Conservation (phyloP, 2,797 vertebrate species). For the Luscinia megarhynchos region DNA sequence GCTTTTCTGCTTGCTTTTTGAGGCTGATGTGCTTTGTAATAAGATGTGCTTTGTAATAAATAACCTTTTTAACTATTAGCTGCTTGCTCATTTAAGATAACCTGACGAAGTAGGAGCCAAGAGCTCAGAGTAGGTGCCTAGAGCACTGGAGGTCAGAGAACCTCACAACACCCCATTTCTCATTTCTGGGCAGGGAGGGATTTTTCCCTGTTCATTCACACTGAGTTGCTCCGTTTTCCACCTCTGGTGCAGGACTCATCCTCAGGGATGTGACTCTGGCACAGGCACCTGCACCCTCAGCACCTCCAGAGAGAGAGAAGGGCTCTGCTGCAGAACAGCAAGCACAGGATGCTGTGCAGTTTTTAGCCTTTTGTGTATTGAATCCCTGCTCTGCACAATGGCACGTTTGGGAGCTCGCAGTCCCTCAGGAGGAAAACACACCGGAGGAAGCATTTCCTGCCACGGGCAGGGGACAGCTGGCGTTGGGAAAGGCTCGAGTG, state of each 20-base stretch:
- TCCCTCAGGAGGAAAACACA: constrained; percentile 62
- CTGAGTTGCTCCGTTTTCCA: background rate
- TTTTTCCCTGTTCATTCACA: background rate
- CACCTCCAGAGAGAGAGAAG: background rate
- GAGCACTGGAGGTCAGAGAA: too few species aligned
- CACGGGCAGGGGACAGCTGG: constrained; percentile 45
- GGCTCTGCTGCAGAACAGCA: background rate
- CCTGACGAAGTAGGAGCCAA: too few species aligned
- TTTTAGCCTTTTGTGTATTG: constrained; percentile 70
- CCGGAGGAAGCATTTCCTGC: constrained; percentile 65
- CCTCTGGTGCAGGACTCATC: background rate
- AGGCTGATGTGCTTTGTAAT: too few species aligned
- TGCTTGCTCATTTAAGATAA: too few species aligned
- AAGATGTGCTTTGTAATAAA: too few species aligned
- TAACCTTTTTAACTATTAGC: too few species aligned
- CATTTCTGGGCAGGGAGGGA: background rate
- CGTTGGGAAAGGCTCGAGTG: background rate
- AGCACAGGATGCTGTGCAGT: constrained; percentile 68
- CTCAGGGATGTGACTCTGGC: background rate
- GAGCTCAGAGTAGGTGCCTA: too few species aligned
- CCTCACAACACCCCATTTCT: background rate
- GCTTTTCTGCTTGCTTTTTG: too few species aligned
- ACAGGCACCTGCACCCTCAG: background rate
- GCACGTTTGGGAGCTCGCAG: background rate
- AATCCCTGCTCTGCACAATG: constrained; percentile 54